Base-by-base conservation (phyloP, 2,797 vertebrate genomes). In the Artibeus lituratus region DNA sequence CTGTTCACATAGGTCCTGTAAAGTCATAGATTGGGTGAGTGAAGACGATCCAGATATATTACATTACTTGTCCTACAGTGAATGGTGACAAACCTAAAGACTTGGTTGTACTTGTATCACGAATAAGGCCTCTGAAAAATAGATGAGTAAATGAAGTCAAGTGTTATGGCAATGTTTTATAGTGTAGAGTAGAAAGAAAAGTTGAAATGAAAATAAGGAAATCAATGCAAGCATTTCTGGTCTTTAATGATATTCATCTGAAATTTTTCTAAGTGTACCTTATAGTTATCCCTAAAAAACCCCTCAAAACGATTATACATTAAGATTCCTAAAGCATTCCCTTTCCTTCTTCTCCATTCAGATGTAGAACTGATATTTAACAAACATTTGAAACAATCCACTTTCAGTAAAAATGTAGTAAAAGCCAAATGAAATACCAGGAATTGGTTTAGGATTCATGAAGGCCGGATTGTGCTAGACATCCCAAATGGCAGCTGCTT, bases 31-130 rank as follows among this genome's bases (percentile, higher is more conserved):
- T 72, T 73, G 62, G 62, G 97, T 98, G 59, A 98, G 94, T 32
- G 97, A 98, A 35, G 98, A 98, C 57, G 98, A 99, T 49, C 98
- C 98, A 97, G 19, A 98, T 99, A 85, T 99, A 98, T 89, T 92
- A 98, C 0, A 55, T 98, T 55, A 98, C 97, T 0, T 98, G 98
- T 94, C 93, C 97, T 53, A 32, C 94, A 32, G 5, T 92, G 10
- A 97, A 96, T 18, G 96, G 97, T 55, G 93, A 97, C 77, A 97
- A 97, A 55, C 96, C 98, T 84, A 98, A 94, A 35, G 98, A 99
- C 91, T 98, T 98, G 12, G 97, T 98, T n/a, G 62, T 98, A 5
- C 98, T 99, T 5, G 97, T 98, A 93, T 98, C 99, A 35, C 97
- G 94, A 26, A 98, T 98, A 96, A 96, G 97, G 72, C 98, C 98